Percentiles rank a stretch among this genome's conserved stretches.
phyloP scores from a whole-genome alignment of 2,888 invertebrate genomes.

The Cephus pygmeus region DNA sequence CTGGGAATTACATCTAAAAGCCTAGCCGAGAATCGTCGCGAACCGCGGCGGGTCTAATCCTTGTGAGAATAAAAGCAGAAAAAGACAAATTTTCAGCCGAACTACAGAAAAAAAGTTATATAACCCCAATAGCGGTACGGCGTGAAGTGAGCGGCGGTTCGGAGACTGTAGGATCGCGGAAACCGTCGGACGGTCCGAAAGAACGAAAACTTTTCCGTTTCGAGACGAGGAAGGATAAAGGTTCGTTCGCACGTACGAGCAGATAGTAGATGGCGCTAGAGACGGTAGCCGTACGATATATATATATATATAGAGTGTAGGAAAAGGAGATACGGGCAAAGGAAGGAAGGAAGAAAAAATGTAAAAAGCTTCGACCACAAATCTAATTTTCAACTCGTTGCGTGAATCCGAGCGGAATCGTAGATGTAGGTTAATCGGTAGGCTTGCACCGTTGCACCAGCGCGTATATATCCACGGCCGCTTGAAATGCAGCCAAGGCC shows the following conservation, averaged over 20 bases:
- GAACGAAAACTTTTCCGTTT: not conserved
- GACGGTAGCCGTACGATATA: not conserved
- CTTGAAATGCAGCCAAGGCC: not conserved
- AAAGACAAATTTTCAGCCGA: not conserved
- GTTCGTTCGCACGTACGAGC: not conserved
- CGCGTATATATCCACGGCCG: not conserved
- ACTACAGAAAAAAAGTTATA: not conserved
- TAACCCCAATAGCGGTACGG: not conserved
- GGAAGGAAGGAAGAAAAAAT: not conserved
- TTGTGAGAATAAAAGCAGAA: not conserved
- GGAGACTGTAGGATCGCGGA: not conserved
- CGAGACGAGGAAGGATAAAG: not conserved
- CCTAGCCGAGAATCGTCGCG: not conserved
- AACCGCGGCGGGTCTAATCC: not conserved
- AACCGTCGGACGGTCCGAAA: not conserved
- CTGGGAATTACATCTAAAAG: not conserved
- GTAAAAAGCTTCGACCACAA: not conserved
- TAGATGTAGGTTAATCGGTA: constrained; percentile 15
- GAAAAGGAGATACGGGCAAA: not conserved
- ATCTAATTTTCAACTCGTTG: constrained; percentile 7
- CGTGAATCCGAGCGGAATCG: constrained; percentile 4
- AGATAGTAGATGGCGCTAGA: not conserved
- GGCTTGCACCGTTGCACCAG: constrained; percentile 1
- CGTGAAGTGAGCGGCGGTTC: not conserved
- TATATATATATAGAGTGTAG: not conserved